Conservation (phyloP, 2,113 vertebrate genomes). For the Ciconia stormi region DNA sequence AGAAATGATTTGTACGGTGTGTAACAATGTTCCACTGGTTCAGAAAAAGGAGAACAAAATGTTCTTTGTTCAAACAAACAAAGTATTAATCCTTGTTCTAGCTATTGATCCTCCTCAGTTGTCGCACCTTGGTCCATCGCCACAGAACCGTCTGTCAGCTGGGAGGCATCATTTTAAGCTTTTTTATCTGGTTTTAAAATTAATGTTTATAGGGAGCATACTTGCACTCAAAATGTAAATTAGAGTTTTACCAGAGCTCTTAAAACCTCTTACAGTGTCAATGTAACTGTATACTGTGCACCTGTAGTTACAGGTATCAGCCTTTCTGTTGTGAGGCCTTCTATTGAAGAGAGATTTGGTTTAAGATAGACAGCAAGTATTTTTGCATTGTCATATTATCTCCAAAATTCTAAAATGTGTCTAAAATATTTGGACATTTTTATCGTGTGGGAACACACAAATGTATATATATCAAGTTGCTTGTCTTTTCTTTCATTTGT, state of each 20-base stretch:
- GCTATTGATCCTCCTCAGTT: background rate
- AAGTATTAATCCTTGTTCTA: constrained; percentile 5
- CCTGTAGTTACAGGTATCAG: constrained; percentile 8
- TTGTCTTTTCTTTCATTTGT: background rate
- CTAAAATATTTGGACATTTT: constrained; percentile 26
- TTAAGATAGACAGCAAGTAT: background rate
- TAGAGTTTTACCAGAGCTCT: constrained; percentile 36
- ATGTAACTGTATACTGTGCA: background rate
- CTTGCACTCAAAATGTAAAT: constrained; percentile 63
- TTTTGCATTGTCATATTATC: constrained; percentile 53
- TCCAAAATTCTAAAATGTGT: constrained; percentile 21
- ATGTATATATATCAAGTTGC: background rate
- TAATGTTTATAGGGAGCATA: constrained; percentile 16
- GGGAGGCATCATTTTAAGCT: background rate
- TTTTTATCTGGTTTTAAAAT: constrained; percentile 34
- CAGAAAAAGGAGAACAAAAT: constrained; percentile 21
- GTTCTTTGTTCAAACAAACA: constrained; percentile 15
- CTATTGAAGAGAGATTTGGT: background rate
- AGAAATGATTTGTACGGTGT: background rate
- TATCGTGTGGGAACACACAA: background rate
- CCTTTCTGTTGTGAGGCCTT: constrained; percentile 24
- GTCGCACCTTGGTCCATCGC: background rate
- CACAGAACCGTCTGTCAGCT: constrained; percentile 10
- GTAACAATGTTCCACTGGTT: background rate
- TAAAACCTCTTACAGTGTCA: constrained; percentile 41